Percentiles rank a stretch among this genome's conserved stretches.
Conservation (phyloP, 2,888 invertebrate genomes). For the Callimorpha dominula region DNA sequence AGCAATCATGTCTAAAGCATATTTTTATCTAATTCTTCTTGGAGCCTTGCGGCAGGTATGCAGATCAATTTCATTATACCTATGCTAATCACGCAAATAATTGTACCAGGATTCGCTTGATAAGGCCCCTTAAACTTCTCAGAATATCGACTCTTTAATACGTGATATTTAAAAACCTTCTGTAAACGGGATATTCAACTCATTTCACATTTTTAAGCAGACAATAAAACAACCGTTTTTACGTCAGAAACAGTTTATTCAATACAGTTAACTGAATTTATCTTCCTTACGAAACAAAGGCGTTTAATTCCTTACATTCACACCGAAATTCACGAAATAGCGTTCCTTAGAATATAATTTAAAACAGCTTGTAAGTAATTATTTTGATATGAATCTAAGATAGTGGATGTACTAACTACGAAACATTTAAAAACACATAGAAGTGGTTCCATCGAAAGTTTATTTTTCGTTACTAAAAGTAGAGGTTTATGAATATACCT, state of each 20-base stretch:
- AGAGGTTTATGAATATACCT: background rate
- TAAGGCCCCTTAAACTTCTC: too few species aligned
- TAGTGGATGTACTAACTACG: constrained; percentile 9
- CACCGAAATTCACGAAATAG: constrained; percentile 37
- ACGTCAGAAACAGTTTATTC: constrained; percentile 6
- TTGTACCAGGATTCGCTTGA: background rate
- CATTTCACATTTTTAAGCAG: background rate
- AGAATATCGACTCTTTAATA: background rate
- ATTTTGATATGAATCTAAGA: constrained; percentile 41
- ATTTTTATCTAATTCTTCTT: too few species aligned
- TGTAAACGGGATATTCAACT: constrained; percentile 9
- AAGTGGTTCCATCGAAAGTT: background rate
- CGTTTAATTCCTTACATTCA: constrained; percentile 17
- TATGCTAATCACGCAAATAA: background rate
- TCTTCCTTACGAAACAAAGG: constrained; percentile 36
- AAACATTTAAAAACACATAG: background rate
- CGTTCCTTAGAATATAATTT: constrained; percentile 17
- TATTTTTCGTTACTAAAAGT: background rate
- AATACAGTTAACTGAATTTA: constrained; percentile 28
- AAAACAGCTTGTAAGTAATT: constrained; percentile 42
- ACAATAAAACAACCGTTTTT: constrained; percentile 4
- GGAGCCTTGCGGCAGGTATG: too few species aligned
- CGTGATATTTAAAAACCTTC: background rate
- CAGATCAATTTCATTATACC: too few species aligned
- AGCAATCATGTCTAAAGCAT: too few species aligned